These are phyloP conservation scores for Apotomis capreana DNA, from an alignment of 2,888 invertebrate genomes.

Conservation along the genomic window DNA sequence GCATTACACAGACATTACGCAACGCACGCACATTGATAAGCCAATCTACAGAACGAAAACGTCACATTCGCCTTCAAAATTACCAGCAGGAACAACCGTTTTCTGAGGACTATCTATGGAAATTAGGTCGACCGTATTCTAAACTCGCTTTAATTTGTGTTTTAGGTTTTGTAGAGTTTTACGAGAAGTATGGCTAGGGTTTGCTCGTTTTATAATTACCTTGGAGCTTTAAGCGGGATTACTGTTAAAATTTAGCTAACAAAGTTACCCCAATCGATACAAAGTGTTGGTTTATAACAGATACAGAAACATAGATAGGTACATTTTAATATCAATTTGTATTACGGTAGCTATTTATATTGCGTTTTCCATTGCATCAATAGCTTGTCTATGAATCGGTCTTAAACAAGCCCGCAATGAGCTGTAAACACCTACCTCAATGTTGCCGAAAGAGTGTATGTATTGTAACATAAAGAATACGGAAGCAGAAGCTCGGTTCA, in stretches of 20 bases:
- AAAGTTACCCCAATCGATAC: neutral
- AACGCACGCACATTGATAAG: conserved; percentile 6
- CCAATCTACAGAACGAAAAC: neutral
- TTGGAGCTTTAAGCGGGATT: neutral
- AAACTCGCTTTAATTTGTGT: conserved; percentile 11
- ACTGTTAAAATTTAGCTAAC: neutral
- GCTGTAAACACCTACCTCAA: neutral
- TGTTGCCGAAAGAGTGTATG: neutral
- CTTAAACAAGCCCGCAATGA: neutral
- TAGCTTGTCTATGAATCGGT: neutral
- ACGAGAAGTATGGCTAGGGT: conserved; percentile 1
- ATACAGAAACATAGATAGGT: too few species aligned
- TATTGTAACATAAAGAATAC: conserved; percentile 6
- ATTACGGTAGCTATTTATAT: neutral
- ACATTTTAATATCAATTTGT: too few species aligned
- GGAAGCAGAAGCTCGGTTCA: conserved; percentile 10
- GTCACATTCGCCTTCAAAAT: neutral
- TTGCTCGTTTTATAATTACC: neutral
- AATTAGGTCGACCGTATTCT: neutral
- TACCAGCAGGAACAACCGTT: neutral
- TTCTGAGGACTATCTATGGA: neutral
- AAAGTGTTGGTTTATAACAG: too few species aligned
- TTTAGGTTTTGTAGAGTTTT: conserved; percentile 2
- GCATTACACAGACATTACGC: conserved; percentile 25
- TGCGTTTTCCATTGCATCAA: neutral